Conservation (phyloP, 2,113 vertebrate species). For the Austrofundulus limnaeus region DNA sequence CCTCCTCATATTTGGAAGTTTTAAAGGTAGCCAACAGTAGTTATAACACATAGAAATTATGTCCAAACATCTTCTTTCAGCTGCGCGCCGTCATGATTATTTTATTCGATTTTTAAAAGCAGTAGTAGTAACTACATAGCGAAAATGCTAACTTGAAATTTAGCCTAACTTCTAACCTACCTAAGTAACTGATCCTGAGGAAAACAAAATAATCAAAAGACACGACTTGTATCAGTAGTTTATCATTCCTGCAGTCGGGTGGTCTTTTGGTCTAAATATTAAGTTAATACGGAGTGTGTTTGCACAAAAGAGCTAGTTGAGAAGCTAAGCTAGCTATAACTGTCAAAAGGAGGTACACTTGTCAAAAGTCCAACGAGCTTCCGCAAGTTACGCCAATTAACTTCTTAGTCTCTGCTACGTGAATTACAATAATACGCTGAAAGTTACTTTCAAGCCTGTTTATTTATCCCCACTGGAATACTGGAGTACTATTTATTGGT, state of each 20-base stretch:
- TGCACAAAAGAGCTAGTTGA: background rate
- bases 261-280: background rate
- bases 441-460: too few relatives aligned
- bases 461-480: too few relatives aligned
- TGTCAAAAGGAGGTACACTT: too few relatives aligned
- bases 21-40: conserved; percentile 44
- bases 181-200: background rate
- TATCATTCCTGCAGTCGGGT: accelerated
- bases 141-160: conserved; percentile 28
- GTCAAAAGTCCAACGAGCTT: too few relatives aligned
- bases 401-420: too few relatives aligned
- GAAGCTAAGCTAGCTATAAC: conserved; percentile 1
- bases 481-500: too few relatives aligned
- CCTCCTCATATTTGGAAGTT: conserved; percentile 21
- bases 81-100: background rate
- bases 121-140: conserved; percentile 7
- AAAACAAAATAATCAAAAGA: too few relatives aligned
- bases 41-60: background rate
- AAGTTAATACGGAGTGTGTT: background rate
- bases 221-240: accelerated
- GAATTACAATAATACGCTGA: too few relatives aligned
- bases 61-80: background rate
- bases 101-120: background rate
- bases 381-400: too few relatives aligned
- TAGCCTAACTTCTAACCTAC: background rate